phyloP scores from a whole-genome alignment of 37 sponge, comb jelly and placozoan species.

The Crambe crambe region DNA sequence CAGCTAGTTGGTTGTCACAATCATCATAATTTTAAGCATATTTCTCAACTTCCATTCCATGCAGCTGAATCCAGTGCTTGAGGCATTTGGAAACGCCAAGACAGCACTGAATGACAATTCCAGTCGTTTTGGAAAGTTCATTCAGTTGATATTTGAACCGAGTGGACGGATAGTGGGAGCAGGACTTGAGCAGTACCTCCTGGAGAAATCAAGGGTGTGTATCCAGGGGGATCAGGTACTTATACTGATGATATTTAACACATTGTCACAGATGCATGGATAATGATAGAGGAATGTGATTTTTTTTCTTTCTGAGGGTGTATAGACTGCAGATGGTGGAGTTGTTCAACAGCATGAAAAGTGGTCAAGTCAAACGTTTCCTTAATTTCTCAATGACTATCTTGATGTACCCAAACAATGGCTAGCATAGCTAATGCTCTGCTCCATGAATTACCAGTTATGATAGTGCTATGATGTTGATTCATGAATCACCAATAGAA shows the following conservation, averaged over 20 bases:
- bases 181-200: constrained; percentile 73
- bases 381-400: too few species aligned
- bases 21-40: too few species aligned
- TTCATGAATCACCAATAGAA: too few species aligned
- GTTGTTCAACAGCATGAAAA: too few species aligned
- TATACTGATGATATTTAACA: background rate
- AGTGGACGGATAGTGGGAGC: constrained; percentile 69
- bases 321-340: too few species aligned
- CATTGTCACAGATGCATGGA: background rate
- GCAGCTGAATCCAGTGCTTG: constrained; percentile 72
- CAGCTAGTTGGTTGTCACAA: too few species aligned
- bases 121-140: constrained; percentile 79
- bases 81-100: constrained; percentile 84
- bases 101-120: constrained; percentile 78
- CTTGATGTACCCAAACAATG: too few species aligned
- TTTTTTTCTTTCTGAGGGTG: background rate
- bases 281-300: background rate
- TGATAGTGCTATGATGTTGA: too few species aligned
- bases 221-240: constrained; percentile 31
- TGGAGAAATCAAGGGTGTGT: constrained; percentile 81
- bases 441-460: too few species aligned
- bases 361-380: too few species aligned
- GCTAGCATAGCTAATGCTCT: too few species aligned
- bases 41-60: too few species aligned
- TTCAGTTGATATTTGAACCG: constrained; percentile 65